These are phyloP conservation scores for Anthopleura sola DNA, from an alignment of 64 coral and sea anemone species.

Conservation along the genomic window DNA sequence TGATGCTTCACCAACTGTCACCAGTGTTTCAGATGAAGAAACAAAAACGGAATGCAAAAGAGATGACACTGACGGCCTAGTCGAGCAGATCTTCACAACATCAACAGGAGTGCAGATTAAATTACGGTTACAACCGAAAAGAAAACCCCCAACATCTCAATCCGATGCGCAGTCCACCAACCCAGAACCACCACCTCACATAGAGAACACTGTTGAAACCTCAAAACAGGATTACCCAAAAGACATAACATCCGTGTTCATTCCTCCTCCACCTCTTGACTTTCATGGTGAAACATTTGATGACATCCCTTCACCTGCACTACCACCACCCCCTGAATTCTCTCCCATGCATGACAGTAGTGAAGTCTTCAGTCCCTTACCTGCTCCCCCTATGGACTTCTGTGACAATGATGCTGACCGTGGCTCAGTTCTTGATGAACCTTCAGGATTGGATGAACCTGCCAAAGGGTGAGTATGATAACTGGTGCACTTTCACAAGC, in stretches of 20 bases:
- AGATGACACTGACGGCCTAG: not conserved
- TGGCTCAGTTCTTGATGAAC: not conserved
- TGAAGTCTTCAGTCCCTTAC: conserved; percentile 2
- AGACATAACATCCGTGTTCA: not conserved
- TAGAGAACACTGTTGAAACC: not conserved
- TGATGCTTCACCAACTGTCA: not conserved
- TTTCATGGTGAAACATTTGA: conserved; percentile 38
- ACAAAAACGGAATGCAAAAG: too few relatives aligned
- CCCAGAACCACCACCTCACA: not conserved
- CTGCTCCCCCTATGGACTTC: conserved; percentile 11
- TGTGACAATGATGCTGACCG: not conserved
- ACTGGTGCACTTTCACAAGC: not conserved
- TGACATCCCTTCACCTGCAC: conserved; percentile 40
- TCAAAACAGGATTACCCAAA: not conserved
- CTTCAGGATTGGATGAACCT: not conserved
- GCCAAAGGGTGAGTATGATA: not conserved
- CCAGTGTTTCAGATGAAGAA: not conserved
- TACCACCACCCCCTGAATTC: conserved; percentile 87
- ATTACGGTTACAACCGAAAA: not conserved
- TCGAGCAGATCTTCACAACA: conserved; percentile 8
- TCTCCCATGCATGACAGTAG: conserved; percentile 15
- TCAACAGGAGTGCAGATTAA: conserved; percentile 19
- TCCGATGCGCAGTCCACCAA: not conserved
- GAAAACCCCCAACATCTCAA: not conserved
- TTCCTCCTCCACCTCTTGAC: conserved; percentile 66